Conservation (phyloP, 2,888 invertebrate genomes). For the Leptopilina syphax region DNA sequence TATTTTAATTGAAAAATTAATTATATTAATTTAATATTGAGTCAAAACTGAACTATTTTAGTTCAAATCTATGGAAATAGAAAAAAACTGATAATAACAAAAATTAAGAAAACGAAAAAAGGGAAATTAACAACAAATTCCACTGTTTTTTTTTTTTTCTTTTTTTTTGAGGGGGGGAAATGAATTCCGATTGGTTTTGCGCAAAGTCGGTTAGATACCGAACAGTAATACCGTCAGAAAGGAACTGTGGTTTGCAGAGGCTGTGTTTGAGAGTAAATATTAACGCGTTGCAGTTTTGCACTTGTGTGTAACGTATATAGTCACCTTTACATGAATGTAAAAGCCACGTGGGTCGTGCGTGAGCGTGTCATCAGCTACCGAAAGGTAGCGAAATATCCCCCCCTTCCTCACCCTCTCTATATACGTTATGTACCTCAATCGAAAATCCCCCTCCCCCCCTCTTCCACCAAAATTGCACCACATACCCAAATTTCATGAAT, state of each 20-base stretch:
- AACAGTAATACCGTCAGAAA: constrained; percentile 64
- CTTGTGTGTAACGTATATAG: constrained; percentile 43
- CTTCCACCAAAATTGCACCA: neutral
- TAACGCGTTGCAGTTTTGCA: constrained; percentile 62
- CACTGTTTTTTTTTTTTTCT: constrained; percentile 2
- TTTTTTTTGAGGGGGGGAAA: neutral
- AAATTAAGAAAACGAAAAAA: no score
- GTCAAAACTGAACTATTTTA: no score
- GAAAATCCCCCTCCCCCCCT: neutral
- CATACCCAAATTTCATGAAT: neutral
- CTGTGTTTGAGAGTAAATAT: constrained; percentile 71
- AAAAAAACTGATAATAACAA: no score
- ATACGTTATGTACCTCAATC: neutral
- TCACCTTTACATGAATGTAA: constrained; percentile 49
- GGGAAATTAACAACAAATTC: neutral
- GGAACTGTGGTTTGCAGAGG: constrained; percentile 67
- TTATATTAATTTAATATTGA: no score
- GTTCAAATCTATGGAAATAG: no score
- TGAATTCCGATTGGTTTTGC: constrained; percentile 40
- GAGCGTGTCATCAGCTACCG: constrained; percentile 48
- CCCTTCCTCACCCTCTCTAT: neutral
- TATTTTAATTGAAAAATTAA: no score
- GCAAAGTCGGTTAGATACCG: constrained; percentile 63
- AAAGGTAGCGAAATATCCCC: constrained; percentile 28
- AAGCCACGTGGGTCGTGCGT: constrained; percentile 54